Conservation (phyloP, 2,113 vertebrate genomes). For the Charina bottae region DNA sequence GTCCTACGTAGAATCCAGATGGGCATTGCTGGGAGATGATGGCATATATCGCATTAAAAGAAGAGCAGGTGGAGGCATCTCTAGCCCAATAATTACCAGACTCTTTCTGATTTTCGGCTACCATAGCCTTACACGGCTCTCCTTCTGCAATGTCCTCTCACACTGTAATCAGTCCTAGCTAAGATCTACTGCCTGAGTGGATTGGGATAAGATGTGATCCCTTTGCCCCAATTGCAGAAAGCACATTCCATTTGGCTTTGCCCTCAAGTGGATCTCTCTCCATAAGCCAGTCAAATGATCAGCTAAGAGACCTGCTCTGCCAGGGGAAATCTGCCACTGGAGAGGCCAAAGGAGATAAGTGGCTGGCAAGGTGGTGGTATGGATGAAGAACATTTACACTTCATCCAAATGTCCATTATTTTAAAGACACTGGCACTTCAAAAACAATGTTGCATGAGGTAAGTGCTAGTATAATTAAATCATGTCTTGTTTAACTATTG, state of each 20-base stretch:
- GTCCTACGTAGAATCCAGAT: background rate
- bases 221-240: background rate
- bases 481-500: too few species aligned
- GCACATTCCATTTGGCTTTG: background rate
- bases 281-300: background rate
- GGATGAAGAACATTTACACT: too few species aligned
- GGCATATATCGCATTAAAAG: background rate
- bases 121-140: background rate
- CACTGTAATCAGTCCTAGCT: background rate
- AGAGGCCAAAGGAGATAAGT: too few species aligned
- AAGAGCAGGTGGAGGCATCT: background rate
- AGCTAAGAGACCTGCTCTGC: background rate
- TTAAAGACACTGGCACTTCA: too few species aligned
- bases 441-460: too few species aligned
- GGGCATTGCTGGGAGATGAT: background rate
- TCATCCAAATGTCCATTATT: too few species aligned
- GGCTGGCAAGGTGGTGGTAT: too few species aligned
- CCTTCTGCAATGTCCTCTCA: background rate
- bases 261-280: background rate
- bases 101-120: background rate
- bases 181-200: background rate
- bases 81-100: background rate
- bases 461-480: too few species aligned
- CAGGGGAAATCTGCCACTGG: too few species aligned
- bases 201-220: background rate